Conservation (phyloP, 2,797 vertebrate genomes). For the Fundulus diaphanus region DNA sequence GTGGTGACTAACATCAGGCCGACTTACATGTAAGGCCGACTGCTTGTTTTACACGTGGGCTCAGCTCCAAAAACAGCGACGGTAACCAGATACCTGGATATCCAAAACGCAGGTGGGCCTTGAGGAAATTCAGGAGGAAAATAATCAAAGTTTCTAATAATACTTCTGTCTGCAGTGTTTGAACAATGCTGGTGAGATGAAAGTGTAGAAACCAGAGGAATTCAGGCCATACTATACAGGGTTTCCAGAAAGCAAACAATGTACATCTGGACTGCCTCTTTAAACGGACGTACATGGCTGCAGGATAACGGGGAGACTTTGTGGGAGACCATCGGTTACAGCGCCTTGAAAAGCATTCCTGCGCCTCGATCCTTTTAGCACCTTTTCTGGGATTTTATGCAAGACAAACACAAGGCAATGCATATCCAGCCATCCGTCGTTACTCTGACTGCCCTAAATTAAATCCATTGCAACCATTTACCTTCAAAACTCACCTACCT, state of each 20-base stretch:
- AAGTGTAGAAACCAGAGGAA: slow-evolving; percentile 35
- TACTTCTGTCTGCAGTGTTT: slow-evolving; percentile 56
- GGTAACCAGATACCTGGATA: slow-evolving; percentile 69
- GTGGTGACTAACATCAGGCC: slow-evolving; percentile 52
- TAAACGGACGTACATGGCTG: slow-evolving; percentile 12
- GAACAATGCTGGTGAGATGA: slow-evolving; percentile 40
- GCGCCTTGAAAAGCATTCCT: neutral
- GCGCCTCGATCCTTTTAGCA: neutral
- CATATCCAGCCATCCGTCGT: neutral
- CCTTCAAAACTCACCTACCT: neutral
- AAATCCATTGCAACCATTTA: neutral
- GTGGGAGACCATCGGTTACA: slow-evolving; percentile 7
- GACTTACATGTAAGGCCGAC: slow-evolving; percentile 67
- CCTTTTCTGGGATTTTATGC: neutral
- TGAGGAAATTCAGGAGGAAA: slow-evolving; percentile 59
- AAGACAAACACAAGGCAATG: neutral
- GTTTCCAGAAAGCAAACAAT: slow-evolving; percentile 34
- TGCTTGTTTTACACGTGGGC: slow-evolving; percentile 75
- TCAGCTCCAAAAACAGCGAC: slow-evolving; percentile 68
- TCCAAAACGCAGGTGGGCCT: slow-evolving; percentile 72
- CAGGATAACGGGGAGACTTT: neutral
- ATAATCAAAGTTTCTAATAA: slow-evolving; percentile 72
- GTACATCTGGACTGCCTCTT: slow-evolving; percentile 17
- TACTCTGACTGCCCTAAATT: neutral
- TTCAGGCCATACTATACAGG: slow-evolving; percentile 17